phyloP scores from a whole-genome alignment of 2,797 vertebrate species.

The Eremophila alpestris region DNA sequence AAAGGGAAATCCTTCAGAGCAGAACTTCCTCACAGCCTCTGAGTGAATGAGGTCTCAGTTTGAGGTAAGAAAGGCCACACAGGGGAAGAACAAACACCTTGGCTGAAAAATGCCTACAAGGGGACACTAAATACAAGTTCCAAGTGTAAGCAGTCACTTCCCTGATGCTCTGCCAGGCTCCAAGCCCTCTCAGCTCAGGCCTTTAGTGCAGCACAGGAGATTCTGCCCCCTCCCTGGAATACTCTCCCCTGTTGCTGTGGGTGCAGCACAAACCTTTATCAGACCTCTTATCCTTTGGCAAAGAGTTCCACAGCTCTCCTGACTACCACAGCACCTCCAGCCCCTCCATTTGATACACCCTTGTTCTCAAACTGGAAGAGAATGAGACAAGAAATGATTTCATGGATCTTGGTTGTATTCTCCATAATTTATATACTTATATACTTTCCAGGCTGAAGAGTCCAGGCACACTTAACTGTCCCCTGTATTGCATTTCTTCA shows the following conservation, averaged over 20 bases:
- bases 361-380: background rate
- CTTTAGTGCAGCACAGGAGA: background rate
- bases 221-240: background rate
- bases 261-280: background rate
- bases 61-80: background rate
- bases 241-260: background rate
- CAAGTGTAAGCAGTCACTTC: background rate
- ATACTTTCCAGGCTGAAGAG: background rate
- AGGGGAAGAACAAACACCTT: background rate
- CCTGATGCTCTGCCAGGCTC: background rate
- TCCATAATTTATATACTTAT: background rate
- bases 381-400: background rate
- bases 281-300: background rate
- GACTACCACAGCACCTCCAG: background rate
- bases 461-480: background rate
- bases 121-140: background rate
- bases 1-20: background rate
- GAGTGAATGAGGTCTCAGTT: background rate
- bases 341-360: background rate
- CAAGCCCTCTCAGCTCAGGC: background rate
- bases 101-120: background rate
- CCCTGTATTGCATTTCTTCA: background rate
- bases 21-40: background rate
- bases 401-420: background rate
- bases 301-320: background rate